phyloP scores from a whole-genome alignment of 2,113 vertebrate genomes.

The Macroglossus sobrinus region DNA sequence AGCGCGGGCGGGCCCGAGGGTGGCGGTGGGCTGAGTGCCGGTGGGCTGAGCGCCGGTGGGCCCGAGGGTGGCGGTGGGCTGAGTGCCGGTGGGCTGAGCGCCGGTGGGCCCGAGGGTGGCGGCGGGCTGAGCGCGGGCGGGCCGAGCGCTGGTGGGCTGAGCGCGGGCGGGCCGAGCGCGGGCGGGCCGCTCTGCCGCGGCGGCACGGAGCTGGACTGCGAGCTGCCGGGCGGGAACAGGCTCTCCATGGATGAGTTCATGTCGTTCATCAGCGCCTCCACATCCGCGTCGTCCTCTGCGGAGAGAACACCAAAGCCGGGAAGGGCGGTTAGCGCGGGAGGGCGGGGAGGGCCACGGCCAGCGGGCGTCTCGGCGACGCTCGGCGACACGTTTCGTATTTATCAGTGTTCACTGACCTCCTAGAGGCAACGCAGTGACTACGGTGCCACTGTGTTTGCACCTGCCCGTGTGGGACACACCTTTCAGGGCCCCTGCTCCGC shows the following conservation, averaged over 20 bases:
- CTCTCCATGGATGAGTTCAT: conserved; percentile 96
- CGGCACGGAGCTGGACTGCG: conserved; percentile 87
- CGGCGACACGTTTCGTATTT: fast-evolving
- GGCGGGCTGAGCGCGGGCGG: no score
- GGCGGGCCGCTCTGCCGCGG: conserved; percentile 90
- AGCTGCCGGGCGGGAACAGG: conserved; percentile 86
- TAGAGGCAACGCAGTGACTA: fast-evolving
- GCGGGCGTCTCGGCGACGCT: fast-evolving
- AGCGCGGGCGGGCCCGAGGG: conserved; percentile 82
- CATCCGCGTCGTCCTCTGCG: conserved; percentile 94
- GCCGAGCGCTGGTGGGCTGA: no score
- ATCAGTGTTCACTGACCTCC: fast-evolving
- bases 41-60: no score
- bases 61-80: no score
- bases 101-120: no score
- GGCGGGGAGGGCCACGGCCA: fast-evolving
- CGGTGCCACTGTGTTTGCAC: fast-evolving
- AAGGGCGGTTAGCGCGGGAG: not conserved
- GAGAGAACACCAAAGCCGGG: not conserved
- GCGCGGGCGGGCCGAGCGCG: no score
- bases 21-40: no score
- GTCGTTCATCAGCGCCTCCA: conserved; percentile 94
- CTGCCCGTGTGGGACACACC: fast-evolving
- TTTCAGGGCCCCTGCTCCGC: not conserved
- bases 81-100: no score